Conservation (phyloP, 2,113 vertebrate species). For the Neolamprologus sp. region DNA sequence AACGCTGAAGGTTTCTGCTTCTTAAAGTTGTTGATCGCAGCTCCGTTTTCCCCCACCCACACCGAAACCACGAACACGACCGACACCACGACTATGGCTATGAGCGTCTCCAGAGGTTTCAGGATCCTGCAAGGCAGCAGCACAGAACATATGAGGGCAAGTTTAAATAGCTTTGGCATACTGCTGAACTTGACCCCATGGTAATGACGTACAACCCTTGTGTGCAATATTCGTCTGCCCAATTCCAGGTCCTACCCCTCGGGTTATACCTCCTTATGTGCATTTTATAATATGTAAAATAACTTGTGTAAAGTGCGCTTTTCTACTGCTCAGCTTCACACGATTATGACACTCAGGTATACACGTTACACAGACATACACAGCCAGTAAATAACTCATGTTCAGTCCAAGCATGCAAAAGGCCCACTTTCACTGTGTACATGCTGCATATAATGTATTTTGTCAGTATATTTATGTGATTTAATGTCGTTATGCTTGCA, state of each 20-base stretch:
- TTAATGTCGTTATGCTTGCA: not conserved
- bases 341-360: not conserved
- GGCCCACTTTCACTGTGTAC: not conserved
- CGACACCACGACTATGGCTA: constrained; percentile 80
- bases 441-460: not conserved
- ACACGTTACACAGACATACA: not conserved
- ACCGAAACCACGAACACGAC: constrained; percentile 81
- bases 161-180: not conserved
- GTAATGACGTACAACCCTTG: not conserved
- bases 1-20: constrained; percentile 81
- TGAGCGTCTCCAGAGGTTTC: constrained; percentile 86
- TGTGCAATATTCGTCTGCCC: not conserved
- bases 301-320: not conserved
- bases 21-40: constrained; percentile 81
- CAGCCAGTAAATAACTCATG: not conserved
- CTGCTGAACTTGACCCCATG: not conserved
- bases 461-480: not conserved
- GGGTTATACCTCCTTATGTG: not conserved
- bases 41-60: constrained; percentile 84
- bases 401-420: not conserved
- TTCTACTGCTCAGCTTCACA: not conserved
- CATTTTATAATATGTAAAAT: not conserved
- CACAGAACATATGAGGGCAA: not conserved
- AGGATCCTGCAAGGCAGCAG: constrained; percentile 73
- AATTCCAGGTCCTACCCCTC: not conserved